Base-by-base conservation (phyloP, 1,140 invertebrate species). In the Caenorhabditis briggsae region DNA sequence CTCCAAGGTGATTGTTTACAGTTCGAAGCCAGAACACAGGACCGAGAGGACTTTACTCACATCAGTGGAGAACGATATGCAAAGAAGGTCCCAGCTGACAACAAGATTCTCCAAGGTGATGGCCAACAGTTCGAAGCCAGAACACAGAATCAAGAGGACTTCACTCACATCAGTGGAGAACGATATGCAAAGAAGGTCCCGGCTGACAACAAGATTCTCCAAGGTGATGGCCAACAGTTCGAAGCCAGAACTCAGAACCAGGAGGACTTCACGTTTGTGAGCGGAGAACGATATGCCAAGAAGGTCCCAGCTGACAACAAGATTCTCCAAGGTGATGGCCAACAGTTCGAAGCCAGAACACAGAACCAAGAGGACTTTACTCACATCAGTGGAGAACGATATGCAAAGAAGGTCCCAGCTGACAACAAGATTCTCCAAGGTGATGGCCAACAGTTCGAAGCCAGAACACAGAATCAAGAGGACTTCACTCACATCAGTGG, bases 111-210 rank as follows among this genome's bases (percentile, higher is more conserved):
- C 12, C 46, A 55, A 50, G 82, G 50, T 7, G 82, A 82, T 56
- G 82, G 82, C 8, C 59, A 61, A 23, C 25, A 82, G n/a, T 82
- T 56, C 23, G 82, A 46, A 25, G 48, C 46, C 2, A 53, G 25
- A 56, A 82, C 82, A 0, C 82, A 84, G 83, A 84, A 50, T 46
- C 83, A 84, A 16, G 83, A 84, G 64, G 83, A 83, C 82, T 83
- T 83, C 53, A 83, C 41, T 1, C 20, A 18, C 53, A 43, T 83
- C 50, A 83, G 55, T 18, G 82, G 82, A 83, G 82, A 83, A 53
- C 53, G 82, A 18, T 43, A 56, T 58, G 82, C 41, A n/a, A 53
- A 46, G 25, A 83, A 46, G 53, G 48, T 46, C 5, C 53, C 53
- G n/a, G 41, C 48, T 41, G 56, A 59, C 7, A 41, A 55, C 53